Conservation (phyloP, 2,888 invertebrate genomes). For the Lumbricus terrestris region DNA sequence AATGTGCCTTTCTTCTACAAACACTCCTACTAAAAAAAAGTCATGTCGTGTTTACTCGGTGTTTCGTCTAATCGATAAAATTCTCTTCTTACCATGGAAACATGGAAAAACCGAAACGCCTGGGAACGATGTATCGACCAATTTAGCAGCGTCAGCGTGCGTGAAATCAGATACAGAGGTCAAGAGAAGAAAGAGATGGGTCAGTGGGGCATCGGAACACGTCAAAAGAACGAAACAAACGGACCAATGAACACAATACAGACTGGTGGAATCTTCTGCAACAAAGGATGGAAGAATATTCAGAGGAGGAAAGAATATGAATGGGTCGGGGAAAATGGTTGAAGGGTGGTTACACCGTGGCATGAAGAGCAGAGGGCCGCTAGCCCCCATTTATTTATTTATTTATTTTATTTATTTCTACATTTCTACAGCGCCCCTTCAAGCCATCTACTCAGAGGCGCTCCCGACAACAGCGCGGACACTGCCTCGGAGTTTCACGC, state of each 20-base stretch:
- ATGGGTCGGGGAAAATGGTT: no score
- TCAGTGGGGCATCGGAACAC: neutral
- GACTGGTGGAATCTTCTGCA: no score
- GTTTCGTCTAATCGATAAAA: neutral
- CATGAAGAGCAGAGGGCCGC: no score
- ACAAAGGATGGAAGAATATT: no score
- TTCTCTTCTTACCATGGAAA: neutral
- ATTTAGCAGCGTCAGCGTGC: neutral
- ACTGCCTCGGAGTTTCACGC: no score
- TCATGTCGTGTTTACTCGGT: neutral
- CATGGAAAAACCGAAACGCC: neutral
- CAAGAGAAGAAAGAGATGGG: neutral
- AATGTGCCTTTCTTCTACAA: neutral
- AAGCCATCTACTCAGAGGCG: no score
- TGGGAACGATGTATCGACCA: neutral
- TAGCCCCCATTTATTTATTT: no score
- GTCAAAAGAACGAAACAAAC: neutral
- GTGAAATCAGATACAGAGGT: neutral
- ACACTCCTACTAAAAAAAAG: neutral
- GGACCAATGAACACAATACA: neutral
- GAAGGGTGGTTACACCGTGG: no score
- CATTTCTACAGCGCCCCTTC: no score
- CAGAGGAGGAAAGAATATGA: no score
- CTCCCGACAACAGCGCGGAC: no score
- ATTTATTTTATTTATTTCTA: no score